Evolutionary conservation across 2,797 vertebrate genomes (phyloP).

Genomic region (Naso thynnoides): DNA sequence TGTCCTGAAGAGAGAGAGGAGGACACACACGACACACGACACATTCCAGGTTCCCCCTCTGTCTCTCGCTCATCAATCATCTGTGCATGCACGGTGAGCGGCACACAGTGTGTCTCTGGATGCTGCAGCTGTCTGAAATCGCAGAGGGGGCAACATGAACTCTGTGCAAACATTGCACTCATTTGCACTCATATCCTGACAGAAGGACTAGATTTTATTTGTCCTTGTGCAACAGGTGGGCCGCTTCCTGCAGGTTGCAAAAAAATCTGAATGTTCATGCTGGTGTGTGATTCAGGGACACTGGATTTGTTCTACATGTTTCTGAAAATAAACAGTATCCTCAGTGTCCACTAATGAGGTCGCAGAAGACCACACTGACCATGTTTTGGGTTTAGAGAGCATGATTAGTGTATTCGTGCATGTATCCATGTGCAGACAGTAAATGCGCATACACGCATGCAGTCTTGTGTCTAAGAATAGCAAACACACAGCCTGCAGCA

Average conservation of each 20-base stretch:
- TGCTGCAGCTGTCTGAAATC: constrained; percentile 45
- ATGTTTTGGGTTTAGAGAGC: no score
- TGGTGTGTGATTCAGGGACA: no score
- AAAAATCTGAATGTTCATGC: no score
- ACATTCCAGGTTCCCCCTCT: constrained; percentile 17
- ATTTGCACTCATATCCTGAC: no score
- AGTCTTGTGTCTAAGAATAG: neutral
- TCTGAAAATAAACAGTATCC: no score
- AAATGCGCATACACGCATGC: neutral
- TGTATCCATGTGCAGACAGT: neutral
- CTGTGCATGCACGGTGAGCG: neutral
- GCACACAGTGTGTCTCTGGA: constrained; percentile 6
- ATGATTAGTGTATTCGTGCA: neutral
- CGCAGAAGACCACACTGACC: neutral
- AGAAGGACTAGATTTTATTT: no score
- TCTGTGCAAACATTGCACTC: neutral
- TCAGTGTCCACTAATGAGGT: neutral
- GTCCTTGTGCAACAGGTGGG: no score
- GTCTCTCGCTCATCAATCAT: constrained; percentile 8
- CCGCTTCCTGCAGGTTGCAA: no score
- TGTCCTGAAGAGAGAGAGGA: neutral
- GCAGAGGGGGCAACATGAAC: neutral
- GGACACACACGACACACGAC: neutral
- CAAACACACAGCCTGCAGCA: neutral
- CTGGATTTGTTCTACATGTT: neutral